These are phyloP conservation scores for Hydrotaea diabolus DNA, from an alignment of 2,888 invertebrate species.

Conservation along the genomic window DNA sequence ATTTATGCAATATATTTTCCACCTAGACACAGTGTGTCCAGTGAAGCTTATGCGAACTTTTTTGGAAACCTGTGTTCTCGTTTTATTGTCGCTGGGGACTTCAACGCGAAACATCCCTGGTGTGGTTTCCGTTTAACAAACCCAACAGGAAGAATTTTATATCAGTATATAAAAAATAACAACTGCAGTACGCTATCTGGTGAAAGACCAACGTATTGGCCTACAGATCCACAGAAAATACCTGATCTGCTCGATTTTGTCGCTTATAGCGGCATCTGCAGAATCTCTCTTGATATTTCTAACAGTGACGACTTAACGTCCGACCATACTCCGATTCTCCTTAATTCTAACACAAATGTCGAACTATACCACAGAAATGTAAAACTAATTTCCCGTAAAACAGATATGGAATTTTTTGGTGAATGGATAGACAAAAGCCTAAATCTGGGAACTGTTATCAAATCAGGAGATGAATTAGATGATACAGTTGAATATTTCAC, in stretches of 20 bases:
- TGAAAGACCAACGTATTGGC: background rate
- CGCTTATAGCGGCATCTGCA: background rate
- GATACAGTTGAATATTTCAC: constrained; percentile 42
- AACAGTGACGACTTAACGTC: no score
- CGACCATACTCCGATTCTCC: background rate
- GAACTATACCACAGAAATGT: background rate
- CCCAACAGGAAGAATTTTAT: background rate
- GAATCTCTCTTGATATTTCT: background rate
- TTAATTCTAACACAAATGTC: background rate
- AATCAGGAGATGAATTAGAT: constrained; percentile 33
- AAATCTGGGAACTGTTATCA: constrained; percentile 5
- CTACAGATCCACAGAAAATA: no score
- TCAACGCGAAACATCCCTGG: no score
- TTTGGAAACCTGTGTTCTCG: background rate
- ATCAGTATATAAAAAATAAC: background rate
- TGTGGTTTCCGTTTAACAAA: background rate
- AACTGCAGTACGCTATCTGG: background rate
- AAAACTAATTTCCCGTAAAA: background rate
- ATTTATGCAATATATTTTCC: background rate
- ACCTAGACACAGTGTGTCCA: background rate
- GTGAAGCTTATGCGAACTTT: background rate
- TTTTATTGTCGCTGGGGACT: no score
- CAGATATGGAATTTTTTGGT: background rate
- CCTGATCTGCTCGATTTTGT: no score
- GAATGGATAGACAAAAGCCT: no score